These are phyloP conservation scores for Keiferia lycopersicella DNA, from an alignment of 2,888 invertebrate species.

Conservation along the genomic window DNA sequence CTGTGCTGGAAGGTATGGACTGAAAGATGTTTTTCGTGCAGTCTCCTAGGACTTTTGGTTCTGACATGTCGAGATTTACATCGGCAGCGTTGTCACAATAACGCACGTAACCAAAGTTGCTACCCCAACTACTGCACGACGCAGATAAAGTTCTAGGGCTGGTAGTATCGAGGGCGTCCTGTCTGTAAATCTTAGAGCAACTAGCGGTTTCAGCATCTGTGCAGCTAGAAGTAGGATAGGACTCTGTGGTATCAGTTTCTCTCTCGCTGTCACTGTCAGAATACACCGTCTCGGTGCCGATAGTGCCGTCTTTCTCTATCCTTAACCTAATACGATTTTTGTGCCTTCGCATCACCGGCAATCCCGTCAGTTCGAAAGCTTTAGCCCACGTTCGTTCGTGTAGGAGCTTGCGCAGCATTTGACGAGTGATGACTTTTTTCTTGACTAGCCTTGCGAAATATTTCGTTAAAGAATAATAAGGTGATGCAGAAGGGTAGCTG, in stretches of 20 bases:
- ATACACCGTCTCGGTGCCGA: conserved; percentile 67
- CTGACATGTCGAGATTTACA: conserved; percentile 57
- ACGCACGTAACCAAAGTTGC: conserved; percentile 85
- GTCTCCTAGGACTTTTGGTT: conserved; percentile 55
- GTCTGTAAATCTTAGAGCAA: conserved; percentile 75
- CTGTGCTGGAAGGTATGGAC: conserved; percentile 39
- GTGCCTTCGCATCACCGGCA: conserved; percentile 70
- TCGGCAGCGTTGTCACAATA: conserved; percentile 82
- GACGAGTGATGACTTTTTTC: conserved; percentile 85
- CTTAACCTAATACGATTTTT: conserved; percentile 69
- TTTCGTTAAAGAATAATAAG: conserved; percentile 88
- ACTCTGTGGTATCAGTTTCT: conserved; percentile 68
- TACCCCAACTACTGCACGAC: conserved; percentile 79
- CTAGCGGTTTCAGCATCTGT: conserved; percentile 58
- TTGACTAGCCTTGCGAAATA: conserved; percentile 88
- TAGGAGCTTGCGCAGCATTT: conserved; percentile 87
- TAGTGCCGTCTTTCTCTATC: conserved; percentile 69
- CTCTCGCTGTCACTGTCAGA: conserved; percentile 71
- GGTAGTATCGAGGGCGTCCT: conserved; percentile 81
- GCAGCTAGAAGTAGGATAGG: conserved; percentile 64
- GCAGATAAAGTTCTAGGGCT: conserved; percentile 72
- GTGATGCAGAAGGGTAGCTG: conserved; percentile 88
- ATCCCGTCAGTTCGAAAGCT: conserved; percentile 71
- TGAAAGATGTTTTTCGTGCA: conserved; percentile 69
- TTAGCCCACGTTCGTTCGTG: conserved; percentile 82